phyloP scores from a whole-genome alignment of 2,113 vertebrate genomes.

The Chionis minor region DNA sequence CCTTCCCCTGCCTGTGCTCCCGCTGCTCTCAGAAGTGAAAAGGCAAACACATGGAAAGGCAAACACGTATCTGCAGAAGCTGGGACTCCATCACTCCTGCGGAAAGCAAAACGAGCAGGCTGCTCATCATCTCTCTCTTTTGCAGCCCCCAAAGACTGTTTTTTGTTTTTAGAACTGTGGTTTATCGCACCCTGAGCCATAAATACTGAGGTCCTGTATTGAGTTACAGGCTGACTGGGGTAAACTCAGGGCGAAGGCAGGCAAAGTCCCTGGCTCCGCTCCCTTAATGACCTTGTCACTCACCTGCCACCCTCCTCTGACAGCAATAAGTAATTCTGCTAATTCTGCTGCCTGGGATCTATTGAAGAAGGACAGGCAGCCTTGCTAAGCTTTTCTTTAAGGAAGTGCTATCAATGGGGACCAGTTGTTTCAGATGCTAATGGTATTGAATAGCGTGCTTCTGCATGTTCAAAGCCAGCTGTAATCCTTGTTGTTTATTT shows the following conservation, averaged over 20 bases:
- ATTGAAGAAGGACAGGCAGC: not conserved
- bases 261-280: not conserved
- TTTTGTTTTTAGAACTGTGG: not conserved
- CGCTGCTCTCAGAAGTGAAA: not conserved
- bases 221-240: not conserved
- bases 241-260: not conserved
- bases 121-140: not conserved
- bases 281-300: constrained; percentile 48
- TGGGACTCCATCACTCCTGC: not conserved
- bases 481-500: constrained; percentile 56
- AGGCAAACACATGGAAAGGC: not conserved
- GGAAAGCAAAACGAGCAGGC: not conserved
- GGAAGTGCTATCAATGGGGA: not conserved
- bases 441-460: not conserved
- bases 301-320: constrained; percentile 10
- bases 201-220: constrained; percentile 14
- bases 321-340: constrained; percentile 31
- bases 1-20: not conserved
- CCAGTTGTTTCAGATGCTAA: constrained; percentile 57
- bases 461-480: constrained; percentile 10
- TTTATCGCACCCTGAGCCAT: not conserved
- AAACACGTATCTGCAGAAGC: not conserved
- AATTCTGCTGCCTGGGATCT: constrained; percentile 35
- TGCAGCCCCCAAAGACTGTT: not conserved
- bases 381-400: constrained; percentile 28